Percentiles rank a stretch among this genome's conserved stretches.
phyloP scores from a whole-genome alignment of 2,888 invertebrate species.

The Amblyteles armatorius region DNA sequence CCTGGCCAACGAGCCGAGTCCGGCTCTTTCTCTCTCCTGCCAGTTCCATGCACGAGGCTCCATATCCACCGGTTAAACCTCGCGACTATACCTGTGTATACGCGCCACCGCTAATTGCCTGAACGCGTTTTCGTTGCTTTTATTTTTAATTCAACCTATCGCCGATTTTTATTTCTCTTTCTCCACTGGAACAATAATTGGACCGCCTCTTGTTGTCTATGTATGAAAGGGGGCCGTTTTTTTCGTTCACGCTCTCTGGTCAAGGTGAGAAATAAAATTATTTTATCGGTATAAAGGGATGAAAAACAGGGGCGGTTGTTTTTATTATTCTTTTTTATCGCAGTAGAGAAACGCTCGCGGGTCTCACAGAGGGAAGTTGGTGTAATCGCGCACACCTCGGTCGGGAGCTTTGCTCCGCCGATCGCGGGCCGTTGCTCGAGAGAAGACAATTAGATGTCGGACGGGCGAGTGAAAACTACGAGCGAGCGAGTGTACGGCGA shows the following conservation, averaged over 20 bases:
- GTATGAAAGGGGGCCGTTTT: not conserved
- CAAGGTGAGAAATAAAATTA: conserved; percentile 45
- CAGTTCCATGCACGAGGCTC: conserved; percentile 37
- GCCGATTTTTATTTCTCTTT: not conserved
- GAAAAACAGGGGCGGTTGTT: not conserved
- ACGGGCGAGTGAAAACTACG: conserved; percentile 46
- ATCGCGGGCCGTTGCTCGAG: conserved; percentile 65
- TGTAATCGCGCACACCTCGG: conserved; percentile 52
- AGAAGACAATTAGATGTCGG: conserved; percentile 80
- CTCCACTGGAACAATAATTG: conserved; percentile 25
- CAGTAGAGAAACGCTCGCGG: not conserved
- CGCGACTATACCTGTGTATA: not conserved
- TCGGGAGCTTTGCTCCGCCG: conserved; percentile 6
- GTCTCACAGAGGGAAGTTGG: conserved; percentile 38
- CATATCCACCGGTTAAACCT: not conserved
- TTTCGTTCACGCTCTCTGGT: conserved; percentile 10
- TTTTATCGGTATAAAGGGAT: conserved; percentile 12
- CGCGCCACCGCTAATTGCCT: conserved; percentile 57
- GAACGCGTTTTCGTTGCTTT: conserved; percentile 20
- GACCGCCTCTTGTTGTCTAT: not conserved
- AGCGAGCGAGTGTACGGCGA: conserved; percentile 56
- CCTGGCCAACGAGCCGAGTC: conserved; percentile 17
- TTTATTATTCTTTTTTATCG: not conserved
- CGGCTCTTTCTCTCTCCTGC: conserved; percentile 54
- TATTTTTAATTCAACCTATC: conserved; percentile 9